Base-by-base conservation (phyloP, 2,888 invertebrate genomes). In the Chydorus sphaericus region DNA sequence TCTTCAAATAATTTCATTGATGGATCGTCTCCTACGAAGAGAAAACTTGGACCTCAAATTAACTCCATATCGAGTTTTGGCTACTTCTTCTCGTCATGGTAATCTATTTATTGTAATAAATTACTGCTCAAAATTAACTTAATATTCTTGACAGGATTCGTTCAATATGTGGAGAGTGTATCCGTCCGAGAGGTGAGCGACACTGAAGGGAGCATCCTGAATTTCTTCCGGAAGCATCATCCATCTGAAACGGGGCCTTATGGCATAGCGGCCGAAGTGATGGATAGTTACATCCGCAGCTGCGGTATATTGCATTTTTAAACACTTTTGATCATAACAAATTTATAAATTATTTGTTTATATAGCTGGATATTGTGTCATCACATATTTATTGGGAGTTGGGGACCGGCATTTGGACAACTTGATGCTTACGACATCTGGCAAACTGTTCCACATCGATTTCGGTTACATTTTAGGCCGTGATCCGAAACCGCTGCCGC, bases 371-470 rank as follows among this genome's bases (percentile, higher is more conserved):
- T 98, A 98, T 70, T 96, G 94, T 69, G 91, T 98, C 36, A 94
- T 99, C 55, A 98, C 97, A 0, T 98, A 98, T 71, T 73, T 99
- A 36, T 74, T 99, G 53, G 97, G 97, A 28, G 93, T 99, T 0
- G 97, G 96, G 5, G 97, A 97, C 73, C 80, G 97, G 5, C 98
- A 99, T 76, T 75, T 97, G 61, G 97, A 99, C 72, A 99, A 99
- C 74, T 73, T 99, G 44, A 77, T 99, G 44, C 76, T 99, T 3
- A 93, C 96, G 5, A 82, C 81, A 37, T 79, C 81, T 54, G 97
- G 97, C 33, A 88, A 88, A 63, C 72, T 96, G 51, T 94, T 96
- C 73, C 96, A 96, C 71, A 93, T 96, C 62, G 96, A 96, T 74
- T 99, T 98, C 72, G 97, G 97, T 2, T 98, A 92, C 71, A 90